phyloP scores from a whole-genome alignment of 2,888 invertebrate species.

The Pilophorus perplexus region DNA sequence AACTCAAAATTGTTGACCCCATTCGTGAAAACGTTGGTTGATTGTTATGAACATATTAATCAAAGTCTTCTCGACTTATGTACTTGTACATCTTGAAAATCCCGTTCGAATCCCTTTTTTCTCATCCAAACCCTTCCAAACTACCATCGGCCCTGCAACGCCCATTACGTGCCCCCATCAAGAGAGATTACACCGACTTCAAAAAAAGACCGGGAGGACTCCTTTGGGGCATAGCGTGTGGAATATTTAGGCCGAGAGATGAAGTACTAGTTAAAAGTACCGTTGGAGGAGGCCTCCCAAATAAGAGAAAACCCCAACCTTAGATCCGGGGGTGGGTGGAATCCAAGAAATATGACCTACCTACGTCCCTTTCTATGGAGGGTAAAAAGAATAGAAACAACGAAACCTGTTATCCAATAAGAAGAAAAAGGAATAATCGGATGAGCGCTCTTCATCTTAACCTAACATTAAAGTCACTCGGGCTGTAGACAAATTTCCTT shows the following conservation, averaged over 20 bases:
- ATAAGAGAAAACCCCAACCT: slow-evolving; percentile 11
- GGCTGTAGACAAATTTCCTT: slow-evolving; percentile 15
- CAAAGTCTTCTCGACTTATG: too few species aligned
- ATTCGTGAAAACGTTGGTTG: too few species aligned
- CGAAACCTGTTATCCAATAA: slow-evolving; percentile 7
- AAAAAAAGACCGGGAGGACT: slow-evolving; percentile 1
- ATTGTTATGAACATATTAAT: too few species aligned
- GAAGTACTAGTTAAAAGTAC: slow-evolving; percentile 17
- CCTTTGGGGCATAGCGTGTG: slow-evolving; percentile 17
- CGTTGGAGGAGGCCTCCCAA: background rate
- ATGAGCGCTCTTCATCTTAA: slow-evolving; percentile 16
- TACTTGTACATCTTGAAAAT: too few species aligned
- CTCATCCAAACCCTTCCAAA: too few species aligned
- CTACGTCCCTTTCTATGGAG: background rate
- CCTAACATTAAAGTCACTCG: slow-evolving; percentile 19
- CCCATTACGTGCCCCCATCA: too few species aligned
- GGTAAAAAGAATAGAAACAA: background rate
- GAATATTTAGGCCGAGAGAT: slow-evolving; percentile 16
- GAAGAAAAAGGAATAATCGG: slow-evolving; percentile 4
- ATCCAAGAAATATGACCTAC: slow-evolving; percentile 6
- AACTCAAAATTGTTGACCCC: too few species aligned
- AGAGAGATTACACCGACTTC: background rate
- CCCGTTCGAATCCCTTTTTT: too few species aligned
- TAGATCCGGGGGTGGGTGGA: slow-evolving; percentile 8
- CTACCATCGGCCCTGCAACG: too few species aligned